Base-by-base conservation (phyloP, 2,888 invertebrate genomes). In the Halocaridina rubra region DNA sequence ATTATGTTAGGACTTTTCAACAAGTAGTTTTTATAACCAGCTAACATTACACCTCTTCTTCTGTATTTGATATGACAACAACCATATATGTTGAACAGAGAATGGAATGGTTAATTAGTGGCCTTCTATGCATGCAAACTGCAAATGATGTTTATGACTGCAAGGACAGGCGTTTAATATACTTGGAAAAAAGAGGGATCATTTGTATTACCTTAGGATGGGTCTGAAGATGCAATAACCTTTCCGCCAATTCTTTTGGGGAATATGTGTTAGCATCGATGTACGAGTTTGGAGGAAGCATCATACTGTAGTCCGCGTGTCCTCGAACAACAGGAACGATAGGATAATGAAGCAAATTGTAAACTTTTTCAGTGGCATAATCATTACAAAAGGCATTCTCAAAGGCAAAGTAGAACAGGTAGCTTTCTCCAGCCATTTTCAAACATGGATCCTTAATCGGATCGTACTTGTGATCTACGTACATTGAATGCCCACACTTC, bases 281-380 rank as follows among this genome's bases (percentile, higher is more conserved):
- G 80, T 46, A 86, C 13, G 84, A 84, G 39, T 69, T 22, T 2
- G 67, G 76, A 24, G 86, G 86, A 0, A 80, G 71, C 10, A 84
- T 24, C 7, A 16, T 10, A 13, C 76, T 64, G 76, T 84, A 84
- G 33, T 86, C 24, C 3, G 76, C 82, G 29, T 53, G 79, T 61
- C 86, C 84, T 2, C 79, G 27, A 16, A 86, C 86, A 22, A 86
- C 76, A 0, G 86, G 86, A 2, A 86, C 86, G 10, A 84, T 57
- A 5, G 80, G 79, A 32, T 84, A 79, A n/a, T 32, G 61, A 10
- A 86, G 57, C 2, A 79, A 61, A 39, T 82, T 82, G 46, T 82
- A 86, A 16, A 84, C 27, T 32, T 86, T 86, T 19, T 86, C 86
- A 1, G 82, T 82, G 22, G 32, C 79, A 39, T 86, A 86, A n/a